phyloP scores from a whole-genome alignment of 2,888 invertebrate genomes.

The Tryphoninae sp. region DNA sequence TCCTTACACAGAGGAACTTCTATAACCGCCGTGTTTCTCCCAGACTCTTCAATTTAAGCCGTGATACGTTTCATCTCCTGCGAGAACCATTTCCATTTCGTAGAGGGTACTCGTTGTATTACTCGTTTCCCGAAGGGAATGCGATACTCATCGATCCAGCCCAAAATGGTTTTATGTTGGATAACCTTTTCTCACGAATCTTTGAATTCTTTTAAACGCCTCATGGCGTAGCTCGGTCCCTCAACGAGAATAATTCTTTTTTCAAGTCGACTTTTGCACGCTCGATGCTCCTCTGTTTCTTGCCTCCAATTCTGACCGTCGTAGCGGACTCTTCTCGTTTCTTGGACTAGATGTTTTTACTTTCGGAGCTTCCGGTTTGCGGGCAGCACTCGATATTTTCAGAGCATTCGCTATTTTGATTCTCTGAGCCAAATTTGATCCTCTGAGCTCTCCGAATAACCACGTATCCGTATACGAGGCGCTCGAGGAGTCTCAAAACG shows the following conservation, averaged over 20 bases:
- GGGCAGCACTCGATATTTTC: not conserved
- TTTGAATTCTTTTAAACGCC: not conserved
- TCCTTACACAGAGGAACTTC: constrained; percentile 39
- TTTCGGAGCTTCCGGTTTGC: constrained; percentile 8
- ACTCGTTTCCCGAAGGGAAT: constrained; percentile 14
- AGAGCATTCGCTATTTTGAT: constrained; percentile 8
- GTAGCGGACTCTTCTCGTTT: constrained; percentile 31
- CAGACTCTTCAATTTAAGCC: constrained; percentile 4
- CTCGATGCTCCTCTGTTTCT: constrained; percentile 4
- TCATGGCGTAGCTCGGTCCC: not conserved
- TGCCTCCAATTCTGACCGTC: not conserved
- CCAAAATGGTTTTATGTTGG: not conserved
- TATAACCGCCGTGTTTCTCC: not conserved
- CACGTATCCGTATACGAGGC: not conserved
- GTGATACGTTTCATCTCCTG: not conserved
- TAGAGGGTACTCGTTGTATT: not conserved
- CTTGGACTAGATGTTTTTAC: not conserved
- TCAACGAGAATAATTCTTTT: not conserved
- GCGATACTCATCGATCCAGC: constrained; percentile 11
- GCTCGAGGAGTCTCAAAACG: constrained; percentile 36
- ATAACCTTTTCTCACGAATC: not conserved
- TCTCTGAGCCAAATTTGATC: not conserved
- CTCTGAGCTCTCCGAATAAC: not conserved
- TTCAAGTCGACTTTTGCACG: constrained; percentile 7
- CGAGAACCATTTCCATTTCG: not conserved